A percentile compares a stretch with the other conserved stretches of the same genome.
phyloP scores from a whole-genome alignment of 1,140 invertebrate species.

The Cotesia glomerata region DNA sequence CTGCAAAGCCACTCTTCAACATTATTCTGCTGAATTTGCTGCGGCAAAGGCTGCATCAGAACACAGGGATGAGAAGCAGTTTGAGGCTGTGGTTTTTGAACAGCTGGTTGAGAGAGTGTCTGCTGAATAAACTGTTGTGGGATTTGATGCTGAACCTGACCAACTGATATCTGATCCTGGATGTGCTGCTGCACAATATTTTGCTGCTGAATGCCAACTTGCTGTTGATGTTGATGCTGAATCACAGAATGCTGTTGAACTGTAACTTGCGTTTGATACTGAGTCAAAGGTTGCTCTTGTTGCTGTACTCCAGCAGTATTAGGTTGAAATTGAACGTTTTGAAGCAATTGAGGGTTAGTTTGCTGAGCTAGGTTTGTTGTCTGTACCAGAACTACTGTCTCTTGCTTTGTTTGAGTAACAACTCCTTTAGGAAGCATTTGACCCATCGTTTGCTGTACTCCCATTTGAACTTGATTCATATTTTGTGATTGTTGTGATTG shows the following conservation, averaged over 20 bases:
- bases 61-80: constrained; percentile 40
- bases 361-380: constrained; percentile 33
- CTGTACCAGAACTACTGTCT: constrained; percentile 33
- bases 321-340: constrained; percentile 34
- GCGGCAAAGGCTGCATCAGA: constrained; percentile 42
- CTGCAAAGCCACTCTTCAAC: constrained; percentile 57
- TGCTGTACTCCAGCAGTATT: constrained; percentile 12
- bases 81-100: constrained; percentile 28
- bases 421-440: constrained; percentile 36
- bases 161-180: not conserved
- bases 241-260: constrained; percentile 27
- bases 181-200: constrained; percentile 35
- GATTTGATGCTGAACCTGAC: constrained; percentile 7
- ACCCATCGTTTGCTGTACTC: constrained; percentile 37
- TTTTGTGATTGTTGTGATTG: constrained; percentile 34
- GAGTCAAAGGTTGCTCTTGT: constrained; percentile 17
- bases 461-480: constrained; percentile 34
- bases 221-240: constrained; percentile 35
- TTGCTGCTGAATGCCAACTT: constrained; percentile 16
- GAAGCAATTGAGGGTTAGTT: constrained; percentile 30
- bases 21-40: constrained; percentile 45
- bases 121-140: constrained; percentile 10
- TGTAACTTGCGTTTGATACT: constrained; percentile 27
- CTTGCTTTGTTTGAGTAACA: constrained; percentile 37
- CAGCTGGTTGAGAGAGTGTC: not conserved